Evolutionary conservation across 2,888 invertebrate genomes (phyloP).

Genomic region (Limenitis camilla): DNA sequence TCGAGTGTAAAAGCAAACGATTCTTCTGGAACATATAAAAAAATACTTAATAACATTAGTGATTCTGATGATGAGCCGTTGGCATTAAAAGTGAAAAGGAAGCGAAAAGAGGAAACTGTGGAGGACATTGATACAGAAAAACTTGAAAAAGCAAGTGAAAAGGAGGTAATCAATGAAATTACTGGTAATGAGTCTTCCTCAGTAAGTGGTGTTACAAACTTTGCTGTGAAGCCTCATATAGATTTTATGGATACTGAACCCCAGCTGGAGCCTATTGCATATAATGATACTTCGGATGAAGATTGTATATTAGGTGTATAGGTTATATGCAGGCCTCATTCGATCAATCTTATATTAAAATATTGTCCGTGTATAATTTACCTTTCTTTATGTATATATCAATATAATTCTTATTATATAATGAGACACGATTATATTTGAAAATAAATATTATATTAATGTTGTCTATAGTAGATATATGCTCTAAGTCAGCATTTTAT

Average conservation of each 20-base stretch:
- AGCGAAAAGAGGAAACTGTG: not conserved
- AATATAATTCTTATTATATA: not conserved
- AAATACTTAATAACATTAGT: not conserved
- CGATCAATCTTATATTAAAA: not conserved
- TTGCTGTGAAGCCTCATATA: not conserved
- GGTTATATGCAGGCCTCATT: too few species aligned
- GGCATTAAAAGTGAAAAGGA: constrained; percentile 41
- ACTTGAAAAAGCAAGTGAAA: not conserved
- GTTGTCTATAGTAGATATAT: too few species aligned
- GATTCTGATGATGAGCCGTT: constrained; percentile 40
- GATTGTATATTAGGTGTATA: constrained; percentile 21
- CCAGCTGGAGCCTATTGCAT: constrained; percentile 7
- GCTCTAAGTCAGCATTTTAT: too few species aligned
- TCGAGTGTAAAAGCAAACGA: not conserved
- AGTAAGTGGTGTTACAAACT: not conserved
- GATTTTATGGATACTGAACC: not conserved
- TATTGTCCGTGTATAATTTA: not conserved
- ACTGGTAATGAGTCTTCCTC: not conserved
- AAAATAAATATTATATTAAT: too few species aligned
- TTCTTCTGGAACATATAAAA: not conserved
- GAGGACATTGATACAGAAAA: not conserved
- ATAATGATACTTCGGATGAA: constrained; percentile 17
- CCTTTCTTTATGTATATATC: not conserved
- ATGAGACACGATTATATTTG: too few species aligned
- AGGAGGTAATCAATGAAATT: not conserved